Evolutionary conservation across 2,888 invertebrate species (phyloP).

Genomic region (Trichogramma evanescens): DNA sequence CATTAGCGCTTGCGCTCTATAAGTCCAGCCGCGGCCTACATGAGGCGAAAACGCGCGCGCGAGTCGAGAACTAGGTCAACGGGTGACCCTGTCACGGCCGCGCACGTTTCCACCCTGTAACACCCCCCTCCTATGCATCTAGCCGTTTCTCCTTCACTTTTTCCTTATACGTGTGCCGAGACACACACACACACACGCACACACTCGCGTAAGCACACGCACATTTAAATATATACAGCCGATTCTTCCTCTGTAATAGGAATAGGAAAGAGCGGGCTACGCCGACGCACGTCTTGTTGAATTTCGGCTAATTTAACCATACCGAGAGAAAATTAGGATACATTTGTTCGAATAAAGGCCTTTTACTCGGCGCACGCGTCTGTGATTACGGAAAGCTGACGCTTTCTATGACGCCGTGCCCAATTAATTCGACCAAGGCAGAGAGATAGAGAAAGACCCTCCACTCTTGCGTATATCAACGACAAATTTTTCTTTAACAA

Average conservation of each 20-base stretch:
- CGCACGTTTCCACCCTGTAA: conserved; percentile 18
- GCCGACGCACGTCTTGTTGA: too few species aligned
- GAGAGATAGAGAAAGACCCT: neutral
- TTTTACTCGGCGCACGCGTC: too few species aligned
- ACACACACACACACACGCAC: neutral
- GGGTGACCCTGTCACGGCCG: conserved; percentile 38
- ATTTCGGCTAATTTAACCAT: too few species aligned
- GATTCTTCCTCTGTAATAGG: too few species aligned
- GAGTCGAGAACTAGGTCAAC: conserved; percentile 37
- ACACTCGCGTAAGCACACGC: neutral
- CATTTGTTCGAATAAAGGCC: too few species aligned
- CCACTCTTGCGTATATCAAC: neutral
- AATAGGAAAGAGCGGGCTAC: too few species aligned
- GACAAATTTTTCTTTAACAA: too few species aligned
- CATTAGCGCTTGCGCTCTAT: conserved; percentile 3
- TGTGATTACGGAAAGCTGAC: too few species aligned
- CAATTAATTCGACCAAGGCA: neutral
- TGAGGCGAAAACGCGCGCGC: conserved; percentile 18
- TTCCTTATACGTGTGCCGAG: neutral
- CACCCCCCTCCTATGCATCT: neutral
- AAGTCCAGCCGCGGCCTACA: conserved; percentile 17
- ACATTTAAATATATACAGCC: too few species aligned
- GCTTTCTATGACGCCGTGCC: too few species aligned
- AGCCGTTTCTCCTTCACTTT: neutral
- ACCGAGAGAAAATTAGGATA: too few species aligned